Percentiles rank a stretch among this genome's conserved stretches.
These are phyloP conservation scores for Anneissia japonica DNA, from an alignment of 35 echinoderm and acorn worm species.

Conservation along the genomic window DNA sequence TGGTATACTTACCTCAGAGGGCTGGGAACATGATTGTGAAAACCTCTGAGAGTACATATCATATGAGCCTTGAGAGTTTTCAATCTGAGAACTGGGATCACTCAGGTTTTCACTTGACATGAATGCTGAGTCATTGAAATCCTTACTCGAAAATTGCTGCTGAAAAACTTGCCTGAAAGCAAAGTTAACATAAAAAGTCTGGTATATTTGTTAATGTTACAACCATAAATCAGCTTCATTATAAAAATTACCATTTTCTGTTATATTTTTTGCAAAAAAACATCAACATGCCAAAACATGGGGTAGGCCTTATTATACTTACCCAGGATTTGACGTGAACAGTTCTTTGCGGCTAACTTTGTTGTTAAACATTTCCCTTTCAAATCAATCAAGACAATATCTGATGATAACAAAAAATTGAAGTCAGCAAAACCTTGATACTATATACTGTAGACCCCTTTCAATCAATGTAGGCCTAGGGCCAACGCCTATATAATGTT, in stretches of 20 bases:
- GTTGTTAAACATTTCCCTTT: not conserved
- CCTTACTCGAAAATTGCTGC: not conserved
- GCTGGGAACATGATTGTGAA: not conserved
- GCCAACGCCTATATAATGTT: no score
- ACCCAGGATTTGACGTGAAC: not conserved
- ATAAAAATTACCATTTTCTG: no score
- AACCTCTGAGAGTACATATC: conserved; percentile 6
- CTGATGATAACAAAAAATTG: no score
- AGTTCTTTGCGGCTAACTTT: not conserved
- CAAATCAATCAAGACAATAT: no score
- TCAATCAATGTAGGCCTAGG: no score
- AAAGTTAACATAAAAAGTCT: not conserved
- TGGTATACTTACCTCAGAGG: not conserved
- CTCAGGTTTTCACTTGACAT: not conserved
- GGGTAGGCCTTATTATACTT: not conserved
- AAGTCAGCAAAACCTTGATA: no score
- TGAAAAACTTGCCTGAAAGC: not conserved
- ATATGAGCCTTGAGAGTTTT: conserved; percentile 11
- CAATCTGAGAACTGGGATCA: not conserved
- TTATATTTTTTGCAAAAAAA: not conserved
- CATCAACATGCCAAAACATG: not conserved
- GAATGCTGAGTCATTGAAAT: conserved; percentile 9
- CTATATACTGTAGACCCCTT: no score
- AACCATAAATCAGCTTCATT: no score
- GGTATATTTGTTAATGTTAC: no score